A percentile compares a stretch with the other conserved stretches of the same genome.
phyloP scores from a whole-genome alignment of 2,888 invertebrate species.

The Cheilosia grossa region DNA sequence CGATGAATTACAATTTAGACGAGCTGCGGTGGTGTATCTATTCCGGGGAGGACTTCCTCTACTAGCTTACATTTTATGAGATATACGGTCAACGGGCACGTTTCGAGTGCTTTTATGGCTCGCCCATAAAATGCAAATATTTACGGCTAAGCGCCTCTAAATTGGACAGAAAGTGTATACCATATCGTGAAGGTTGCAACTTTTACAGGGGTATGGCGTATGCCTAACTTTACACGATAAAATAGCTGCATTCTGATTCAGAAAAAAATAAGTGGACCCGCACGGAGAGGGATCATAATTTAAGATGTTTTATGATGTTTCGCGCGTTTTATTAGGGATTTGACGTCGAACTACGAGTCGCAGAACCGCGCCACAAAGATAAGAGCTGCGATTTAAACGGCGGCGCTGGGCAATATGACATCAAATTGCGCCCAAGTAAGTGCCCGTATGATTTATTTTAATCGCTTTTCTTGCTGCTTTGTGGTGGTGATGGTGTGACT shows the following conservation, averaged over 20 bases:
- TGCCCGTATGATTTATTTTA: slow-evolving; percentile 26
- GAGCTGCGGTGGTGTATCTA: not conserved
- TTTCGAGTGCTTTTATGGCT: slow-evolving; percentile 27
- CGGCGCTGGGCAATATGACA: slow-evolving; percentile 1
- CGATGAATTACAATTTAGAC: slow-evolving; percentile 20
- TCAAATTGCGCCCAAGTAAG: slow-evolving; percentile 2
- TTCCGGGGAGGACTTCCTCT: not conserved
- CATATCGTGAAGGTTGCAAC: too few relatives aligned
- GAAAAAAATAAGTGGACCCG: not conserved
- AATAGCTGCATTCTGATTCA: slow-evolving; percentile 5
- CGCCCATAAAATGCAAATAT: slow-evolving; percentile 39
- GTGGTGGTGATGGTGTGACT: slow-evolving; percentile 28
- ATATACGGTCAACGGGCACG: slow-evolving; percentile 29
- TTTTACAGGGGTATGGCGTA: not conserved
- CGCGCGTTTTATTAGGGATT: slow-evolving; percentile 25
- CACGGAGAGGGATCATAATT: slow-evolving; percentile 22
- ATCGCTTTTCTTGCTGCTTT: slow-evolving; percentile 15
- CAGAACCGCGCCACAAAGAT: slow-evolving; percentile 9
- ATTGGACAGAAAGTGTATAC: slow-evolving; percentile 17
- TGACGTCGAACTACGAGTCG: not conserved
- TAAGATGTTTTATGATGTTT: slow-evolving; percentile 50
- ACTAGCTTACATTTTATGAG: slow-evolving; percentile 3
- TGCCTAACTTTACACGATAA: slow-evolving; percentile 9
- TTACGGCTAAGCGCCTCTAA: slow-evolving; percentile 26
- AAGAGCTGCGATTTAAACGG: slow-evolving; percentile 16